Conservation (phyloP, 2,888 invertebrate species). For the Meghimatium bilineatum region DNA sequence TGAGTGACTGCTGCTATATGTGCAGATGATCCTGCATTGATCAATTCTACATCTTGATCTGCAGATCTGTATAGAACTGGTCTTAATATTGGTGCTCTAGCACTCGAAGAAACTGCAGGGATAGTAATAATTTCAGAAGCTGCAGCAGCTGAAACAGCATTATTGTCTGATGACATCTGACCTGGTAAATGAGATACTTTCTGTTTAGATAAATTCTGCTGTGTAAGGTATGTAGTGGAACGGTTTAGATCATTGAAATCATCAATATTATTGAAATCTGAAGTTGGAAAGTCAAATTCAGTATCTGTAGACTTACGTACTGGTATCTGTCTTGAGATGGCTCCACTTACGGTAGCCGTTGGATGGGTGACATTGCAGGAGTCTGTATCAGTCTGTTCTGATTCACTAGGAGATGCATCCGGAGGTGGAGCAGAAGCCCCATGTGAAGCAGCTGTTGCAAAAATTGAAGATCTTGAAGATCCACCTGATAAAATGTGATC, state of each 20-base stretch:
- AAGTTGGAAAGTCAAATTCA: constrained; percentile 69
- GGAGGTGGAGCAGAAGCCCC: constrained; percentile 49
- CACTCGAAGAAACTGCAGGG: neutral
- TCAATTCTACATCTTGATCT: constrained; percentile 12
- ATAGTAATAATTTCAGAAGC: neutral
- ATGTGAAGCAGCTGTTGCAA: constrained; percentile 51
- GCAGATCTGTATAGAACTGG: constrained; percentile 45
- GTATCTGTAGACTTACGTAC: constrained; percentile 66
- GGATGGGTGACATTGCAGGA: constrained; percentile 65
- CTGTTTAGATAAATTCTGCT: neutral
- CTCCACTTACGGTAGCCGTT: constrained; percentile 35
- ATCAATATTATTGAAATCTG: constrained; percentile 69
- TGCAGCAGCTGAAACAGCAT: constrained; percentile 27
- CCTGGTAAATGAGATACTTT: neutral
- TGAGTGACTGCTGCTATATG: neutral
- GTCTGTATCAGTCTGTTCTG: constrained; percentile 69
- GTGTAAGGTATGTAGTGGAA: neutral
- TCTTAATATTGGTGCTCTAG: constrained; percentile 19
- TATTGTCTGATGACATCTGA: constrained; percentile 20
- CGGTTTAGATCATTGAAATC: constrained; percentile 70
- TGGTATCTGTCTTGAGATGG: constrained; percentile 55
- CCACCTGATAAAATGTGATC: constrained; percentile 22
- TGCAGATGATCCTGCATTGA: neutral
- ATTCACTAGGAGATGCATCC: constrained; percentile 56
- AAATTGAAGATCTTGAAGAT: constrained; percentile 30